Percentiles rank a stretch among this genome's conserved stretches.
Conservation (phyloP, 2,797 vertebrate genomes). For the Cossypha heuglini region DNA sequence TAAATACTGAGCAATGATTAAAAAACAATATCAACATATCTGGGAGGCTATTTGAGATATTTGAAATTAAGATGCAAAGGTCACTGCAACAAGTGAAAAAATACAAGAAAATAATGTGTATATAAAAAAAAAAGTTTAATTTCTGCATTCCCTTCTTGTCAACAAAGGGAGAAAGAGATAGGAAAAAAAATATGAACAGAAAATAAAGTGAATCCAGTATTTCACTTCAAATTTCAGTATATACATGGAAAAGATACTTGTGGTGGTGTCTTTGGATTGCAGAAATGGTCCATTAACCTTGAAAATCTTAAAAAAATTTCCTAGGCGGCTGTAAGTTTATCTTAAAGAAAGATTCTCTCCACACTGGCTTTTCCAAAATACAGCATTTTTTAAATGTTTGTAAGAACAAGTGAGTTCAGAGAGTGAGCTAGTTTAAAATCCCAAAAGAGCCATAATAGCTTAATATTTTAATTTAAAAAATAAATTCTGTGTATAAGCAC, state of each 20-base stretch:
- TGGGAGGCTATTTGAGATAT: background rate
- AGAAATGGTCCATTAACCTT: background rate
- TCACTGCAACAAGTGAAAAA: background rate
- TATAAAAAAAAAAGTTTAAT: background rate
- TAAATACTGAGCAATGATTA: background rate
- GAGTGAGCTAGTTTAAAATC: background rate
- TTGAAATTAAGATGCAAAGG: background rate
- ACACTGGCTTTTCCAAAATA: background rate
- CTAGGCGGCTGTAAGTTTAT: background rate
- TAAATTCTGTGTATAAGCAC: background rate
- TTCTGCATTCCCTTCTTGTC: background rate
- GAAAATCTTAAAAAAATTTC: background rate
- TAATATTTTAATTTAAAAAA: background rate
- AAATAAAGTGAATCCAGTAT: background rate
- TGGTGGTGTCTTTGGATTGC: background rate
- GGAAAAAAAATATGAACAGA: background rate
- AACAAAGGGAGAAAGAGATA: background rate
- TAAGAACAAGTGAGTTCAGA: background rate
- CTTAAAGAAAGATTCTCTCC: background rate
- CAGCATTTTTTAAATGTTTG: background rate
- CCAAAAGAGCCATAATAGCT: background rate
- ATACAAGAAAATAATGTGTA: background rate
- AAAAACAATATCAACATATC: background rate
- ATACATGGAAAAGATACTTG: background rate
- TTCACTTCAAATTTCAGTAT: background rate